Evolutionary conservation across 2,113 vertebrate species (phyloP).

Genomic region (Orycteropus afer): DNA sequence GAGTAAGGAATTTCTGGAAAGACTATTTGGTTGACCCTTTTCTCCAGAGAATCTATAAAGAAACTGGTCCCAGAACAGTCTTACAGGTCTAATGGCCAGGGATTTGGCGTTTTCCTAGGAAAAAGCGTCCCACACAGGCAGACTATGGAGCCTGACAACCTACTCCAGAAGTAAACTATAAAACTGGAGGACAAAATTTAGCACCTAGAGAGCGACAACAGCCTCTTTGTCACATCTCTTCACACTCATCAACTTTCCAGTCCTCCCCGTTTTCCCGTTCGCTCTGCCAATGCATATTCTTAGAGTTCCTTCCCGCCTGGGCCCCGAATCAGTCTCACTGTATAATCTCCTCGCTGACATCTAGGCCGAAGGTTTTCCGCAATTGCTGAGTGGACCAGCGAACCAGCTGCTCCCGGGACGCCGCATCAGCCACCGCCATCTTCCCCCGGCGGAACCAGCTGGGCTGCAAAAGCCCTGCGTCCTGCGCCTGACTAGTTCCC

Average conservation of each 20-base stretch:
- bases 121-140: background rate
- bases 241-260: slow-evolving; percentile 37
- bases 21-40: background rate
- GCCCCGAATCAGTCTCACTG: slow-evolving; percentile 85
- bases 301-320: background rate
- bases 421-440: slow-evolving; percentile 76
- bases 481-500: background rate
- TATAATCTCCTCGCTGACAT: slow-evolving; percentile 94
- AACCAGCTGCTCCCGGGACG: slow-evolving; percentile 72
- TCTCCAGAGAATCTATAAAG: background rate
- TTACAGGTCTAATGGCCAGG: background rate
- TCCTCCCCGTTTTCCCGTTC: background rate
- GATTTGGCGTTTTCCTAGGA: background rate
- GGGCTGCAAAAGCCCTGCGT: background rate
- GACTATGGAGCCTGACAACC: background rate
- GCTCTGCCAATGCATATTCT: background rate
- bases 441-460: slow-evolving; percentile 55
- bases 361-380: slow-evolving; percentile 90
- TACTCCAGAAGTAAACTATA: slow-evolving; percentile 3
- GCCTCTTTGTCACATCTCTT: background rate
- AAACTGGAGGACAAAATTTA: background rate
- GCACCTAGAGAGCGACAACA: background rate
- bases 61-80: background rate
- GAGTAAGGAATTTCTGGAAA: slow-evolving; percentile 3
- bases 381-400: slow-evolving; percentile 92